Evolutionary conservation across 2,113 vertebrate genomes (phyloP), one percentile per base, ranked within the genome.

Genomic region (Oceanodroma tethys): DNA sequence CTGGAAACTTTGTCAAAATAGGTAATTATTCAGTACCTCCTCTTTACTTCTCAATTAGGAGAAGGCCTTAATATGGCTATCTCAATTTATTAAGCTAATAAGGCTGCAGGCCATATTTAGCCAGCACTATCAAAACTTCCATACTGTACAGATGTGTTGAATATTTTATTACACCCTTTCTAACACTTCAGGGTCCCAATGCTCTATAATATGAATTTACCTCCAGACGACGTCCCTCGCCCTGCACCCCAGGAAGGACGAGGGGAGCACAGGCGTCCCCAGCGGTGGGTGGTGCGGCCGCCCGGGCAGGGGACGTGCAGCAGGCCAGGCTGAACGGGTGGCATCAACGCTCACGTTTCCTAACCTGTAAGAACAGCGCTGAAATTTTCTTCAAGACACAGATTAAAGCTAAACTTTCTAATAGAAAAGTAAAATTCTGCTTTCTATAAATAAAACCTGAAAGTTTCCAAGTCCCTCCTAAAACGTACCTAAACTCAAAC

Each of bases 231-330:
- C 1, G 0, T 17, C 48, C 10, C n/a, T 36, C 18, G 12, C 38
- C 4, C 12, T 4, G 0, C 0, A 4, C 9, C 42, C 13, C 3
- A 11, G 62, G 34, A 27, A 9, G 43, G 60, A 5, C 0, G 0
- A 15, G n/a, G 11, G 25, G 18, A 18, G 22, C 9, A 1, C 15
- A 8, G 22, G 15, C 1, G 1, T 20, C 16, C 45, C 59, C 38
- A 5, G 29, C 3, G 3, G 53, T 5, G 3, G 17, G 29, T 7
- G 3, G 7, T 27, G 17, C 7, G 9, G 16, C 47, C 43, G 10
- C 25, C 52, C 11, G 4, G 4, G 4, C 29, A 5, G 36, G 73
- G 2, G 12, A 16, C 5, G 5, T 4, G 16, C 13, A 22, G 42
- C 42, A 67, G 20, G 53, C 23, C 18, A 4, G 48, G 27, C 2